Percentiles rank a stretch among this genome's conserved stretches.
These are phyloP conservation scores for Alligator mississippiensis DNA, from an alignment of 2,113 vertebrate genomes.

Conservation along the genomic window DNA sequence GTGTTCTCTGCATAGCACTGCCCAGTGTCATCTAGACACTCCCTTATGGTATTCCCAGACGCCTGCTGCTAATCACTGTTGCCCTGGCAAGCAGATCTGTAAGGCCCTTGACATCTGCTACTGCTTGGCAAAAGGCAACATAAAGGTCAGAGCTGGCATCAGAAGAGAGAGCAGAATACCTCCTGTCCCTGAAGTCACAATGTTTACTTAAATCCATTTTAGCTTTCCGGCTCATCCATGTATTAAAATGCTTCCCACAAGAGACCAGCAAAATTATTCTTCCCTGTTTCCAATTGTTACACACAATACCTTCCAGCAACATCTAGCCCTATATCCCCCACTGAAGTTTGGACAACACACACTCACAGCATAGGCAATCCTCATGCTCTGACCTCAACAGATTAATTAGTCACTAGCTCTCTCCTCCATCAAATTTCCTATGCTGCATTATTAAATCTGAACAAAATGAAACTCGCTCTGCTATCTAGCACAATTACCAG, in stretches of 20 bases:
- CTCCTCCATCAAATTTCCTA: slow-evolving; percentile 14
- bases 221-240: background rate
- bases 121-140: background rate
- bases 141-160: background rate
- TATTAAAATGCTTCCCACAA: background rate
- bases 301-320: background rate
- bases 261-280: background rate
- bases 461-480: slow-evolving; percentile 18
- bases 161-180: background rate
- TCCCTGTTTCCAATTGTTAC: background rate
- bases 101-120: background rate
- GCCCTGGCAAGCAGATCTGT: background rate
- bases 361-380: slow-evolving; percentile 15
- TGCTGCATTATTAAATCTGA: background rate
- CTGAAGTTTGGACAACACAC: background rate
- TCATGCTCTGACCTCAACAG: slow-evolving; percentile 21
- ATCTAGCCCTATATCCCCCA: rapidly evolving
- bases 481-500: background rate
- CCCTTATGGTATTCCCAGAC: too few relatives aligned
- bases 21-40: too few relatives aligned
- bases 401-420: slow-evolving; percentile 18
- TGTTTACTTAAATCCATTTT: background rate
- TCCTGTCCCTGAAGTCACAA: background rate
- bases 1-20: too few relatives aligned
- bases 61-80: too few relatives aligned